A percentile compares a stretch with the other conserved stretches of the same genome.
Evolutionary conservation across 2,797 vertebrate genomes (phyloP).

Genomic region (Peromyscus melanophrys): DNA sequence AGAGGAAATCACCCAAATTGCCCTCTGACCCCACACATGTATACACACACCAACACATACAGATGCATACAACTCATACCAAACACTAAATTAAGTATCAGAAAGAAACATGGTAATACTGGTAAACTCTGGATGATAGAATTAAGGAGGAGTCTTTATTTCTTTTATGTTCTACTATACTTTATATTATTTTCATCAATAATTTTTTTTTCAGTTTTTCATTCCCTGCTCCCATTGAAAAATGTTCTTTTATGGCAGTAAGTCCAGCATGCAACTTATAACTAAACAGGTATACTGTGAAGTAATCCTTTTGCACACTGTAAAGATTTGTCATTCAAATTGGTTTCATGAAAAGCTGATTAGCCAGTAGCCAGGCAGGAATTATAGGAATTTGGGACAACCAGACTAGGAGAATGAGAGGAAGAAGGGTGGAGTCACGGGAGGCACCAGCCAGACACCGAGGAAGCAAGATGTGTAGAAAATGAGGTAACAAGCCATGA

Average conservation of each 20-base stretch:
- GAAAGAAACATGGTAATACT: not conserved
- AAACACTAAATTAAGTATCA: not conserved
- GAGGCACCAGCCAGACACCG: no score
- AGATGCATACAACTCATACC: not conserved
- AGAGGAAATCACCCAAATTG: not conserved
- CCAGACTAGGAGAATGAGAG: no score
- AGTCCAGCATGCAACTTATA: conserved; percentile 77
- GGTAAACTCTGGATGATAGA: not conserved
- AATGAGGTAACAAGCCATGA: no score
- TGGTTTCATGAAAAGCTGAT: no score
- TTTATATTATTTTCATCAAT: conserved; percentile 30
- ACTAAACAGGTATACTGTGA: conserved; percentile 47
- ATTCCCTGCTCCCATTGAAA: conserved; percentile 78
- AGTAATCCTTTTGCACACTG: no score
- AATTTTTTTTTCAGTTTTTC: conserved; percentile 70
- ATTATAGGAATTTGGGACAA: no score
- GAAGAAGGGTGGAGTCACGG: no score
- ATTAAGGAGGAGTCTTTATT: not conserved
- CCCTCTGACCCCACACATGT: not conserved
- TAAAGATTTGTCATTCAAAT: no score
- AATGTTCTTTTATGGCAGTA: conserved; percentile 83
- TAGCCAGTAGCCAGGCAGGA: no score
- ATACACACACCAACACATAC: not conserved
- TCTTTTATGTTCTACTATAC: not conserved
- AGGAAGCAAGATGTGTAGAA: no score